Conservation (phyloP, 2,113 vertebrate species). For the Micronycteris hirsuta region DNA sequence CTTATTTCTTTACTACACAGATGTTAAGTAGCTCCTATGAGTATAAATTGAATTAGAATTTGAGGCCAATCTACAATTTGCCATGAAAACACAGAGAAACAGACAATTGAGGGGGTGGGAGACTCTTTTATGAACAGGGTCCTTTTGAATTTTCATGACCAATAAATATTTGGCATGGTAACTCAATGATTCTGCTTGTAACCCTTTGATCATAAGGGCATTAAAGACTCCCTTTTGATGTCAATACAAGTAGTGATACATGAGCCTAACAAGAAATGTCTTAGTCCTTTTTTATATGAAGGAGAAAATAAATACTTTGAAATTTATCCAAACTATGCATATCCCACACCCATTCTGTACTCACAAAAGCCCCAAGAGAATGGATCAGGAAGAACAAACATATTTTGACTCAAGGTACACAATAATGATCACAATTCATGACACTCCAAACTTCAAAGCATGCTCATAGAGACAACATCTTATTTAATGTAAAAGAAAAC, state of each 20-base stretch:
- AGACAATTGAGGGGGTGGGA: neutral
- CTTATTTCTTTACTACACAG: neutral
- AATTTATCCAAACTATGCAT: constrained; percentile 11
- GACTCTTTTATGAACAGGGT: constrained; percentile 23
- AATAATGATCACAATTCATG: constrained; percentile 29
- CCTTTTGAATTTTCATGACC: constrained; percentile 54
- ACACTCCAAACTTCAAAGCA: constrained; percentile 37
- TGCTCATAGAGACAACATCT: neutral
- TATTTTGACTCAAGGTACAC: constrained; percentile 26
- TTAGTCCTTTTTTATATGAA: constrained; percentile 7
- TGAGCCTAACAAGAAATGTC: constrained; percentile 39
- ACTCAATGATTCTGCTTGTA: constrained; percentile 37
- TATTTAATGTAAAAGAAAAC: constrained; percentile 39
- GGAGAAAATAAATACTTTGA: constrained; percentile 37
- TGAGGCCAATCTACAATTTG: constrained; percentile 4
- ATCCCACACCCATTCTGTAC: constrained; percentile 16
- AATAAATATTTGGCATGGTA: constrained; percentile 46
- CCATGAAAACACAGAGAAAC: constrained; percentile 18
- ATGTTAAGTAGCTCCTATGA: constrained; percentile 24
- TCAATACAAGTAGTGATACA: constrained; percentile 43
- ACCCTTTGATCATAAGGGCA: constrained; percentile 51
- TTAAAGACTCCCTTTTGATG: constrained; percentile 52
- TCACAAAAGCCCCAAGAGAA: constrained; percentile 14
- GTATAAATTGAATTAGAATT: constrained; percentile 20
- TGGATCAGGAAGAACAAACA: constrained; percentile 12